Conservation (phyloP, 2,888 invertebrate genomes). For the Eupithecia dodoneata region DNA sequence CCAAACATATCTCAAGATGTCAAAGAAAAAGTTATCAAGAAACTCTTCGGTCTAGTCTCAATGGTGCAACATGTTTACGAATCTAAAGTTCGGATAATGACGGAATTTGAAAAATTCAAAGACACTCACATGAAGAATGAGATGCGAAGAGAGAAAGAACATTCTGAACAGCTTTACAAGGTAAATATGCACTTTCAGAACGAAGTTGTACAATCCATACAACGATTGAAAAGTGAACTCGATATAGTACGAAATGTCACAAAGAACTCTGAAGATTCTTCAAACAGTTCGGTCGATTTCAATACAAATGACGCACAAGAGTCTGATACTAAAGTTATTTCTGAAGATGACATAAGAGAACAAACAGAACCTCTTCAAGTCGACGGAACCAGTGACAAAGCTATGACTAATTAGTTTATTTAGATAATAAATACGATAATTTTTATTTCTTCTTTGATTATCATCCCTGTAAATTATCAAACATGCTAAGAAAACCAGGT, state of each 20-base stretch:
- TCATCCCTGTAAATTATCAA: slow-evolving; percentile 1
- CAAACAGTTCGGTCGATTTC: slow-evolving; percentile 63
- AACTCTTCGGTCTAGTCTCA: slow-evolving; percentile 72
- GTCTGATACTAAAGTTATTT: slow-evolving; percentile 40
- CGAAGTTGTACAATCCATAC: slow-evolving; percentile 76
- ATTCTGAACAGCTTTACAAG: slow-evolving; percentile 77
- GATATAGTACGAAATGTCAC: slow-evolving; percentile 69
- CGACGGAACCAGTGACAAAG: slow-evolving; percentile 27
- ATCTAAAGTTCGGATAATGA: slow-evolving; percentile 77
- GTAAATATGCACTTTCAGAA: slow-evolving; percentile 79
- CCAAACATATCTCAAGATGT: slow-evolving; percentile 72
- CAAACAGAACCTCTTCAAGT: slow-evolving; percentile 26
- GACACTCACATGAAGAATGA: slow-evolving; percentile 76
- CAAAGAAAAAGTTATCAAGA: slow-evolving; percentile 77
- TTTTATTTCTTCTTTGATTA: slow-evolving; percentile 28
- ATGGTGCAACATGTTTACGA: slow-evolving; percentile 80
- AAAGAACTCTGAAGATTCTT: slow-evolving; percentile 56
- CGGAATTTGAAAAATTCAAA: slow-evolving; percentile 76
- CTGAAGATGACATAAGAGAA: slow-evolving; percentile 43
- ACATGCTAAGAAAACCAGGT: background rate
- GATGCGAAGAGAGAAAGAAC: slow-evolving; percentile 72
- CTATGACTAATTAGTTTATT: slow-evolving; percentile 42
- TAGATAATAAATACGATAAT: slow-evolving; percentile 32
- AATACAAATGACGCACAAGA: slow-evolving; percentile 54
- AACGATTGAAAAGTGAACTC: slow-evolving; percentile 73